Evolutionary conservation across 2,797 vertebrate genomes (phyloP).

Genomic region (Okamejei kenojei): DNA sequence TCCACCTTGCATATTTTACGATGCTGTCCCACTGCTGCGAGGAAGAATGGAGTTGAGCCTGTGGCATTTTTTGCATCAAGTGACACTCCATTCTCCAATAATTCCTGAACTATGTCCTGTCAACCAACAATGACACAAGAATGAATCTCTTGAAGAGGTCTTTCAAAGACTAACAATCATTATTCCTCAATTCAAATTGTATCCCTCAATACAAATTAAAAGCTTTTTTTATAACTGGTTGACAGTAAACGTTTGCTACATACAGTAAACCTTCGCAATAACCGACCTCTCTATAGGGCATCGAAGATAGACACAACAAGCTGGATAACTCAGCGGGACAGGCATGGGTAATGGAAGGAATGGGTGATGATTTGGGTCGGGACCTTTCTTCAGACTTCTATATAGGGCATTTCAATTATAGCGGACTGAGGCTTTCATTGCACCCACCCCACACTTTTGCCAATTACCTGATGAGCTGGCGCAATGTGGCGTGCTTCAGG

Average conservation of each 20-base stretch:
- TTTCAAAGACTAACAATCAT: not conserved
- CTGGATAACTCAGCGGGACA: no score
- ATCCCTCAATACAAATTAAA: not conserved
- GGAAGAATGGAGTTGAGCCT: constrained; percentile 37
- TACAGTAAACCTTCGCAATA: no score
- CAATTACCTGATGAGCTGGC: no score
- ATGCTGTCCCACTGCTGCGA: constrained; percentile 39
- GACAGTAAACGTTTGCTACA: not conserved
- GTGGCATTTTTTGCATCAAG: not conserved
- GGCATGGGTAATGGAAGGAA: no score
- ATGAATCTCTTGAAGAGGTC: not conserved
- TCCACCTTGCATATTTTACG: constrained; percentile 30
- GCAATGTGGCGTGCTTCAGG: no score
- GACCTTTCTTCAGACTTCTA: no score
- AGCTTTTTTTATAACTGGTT: not conserved
- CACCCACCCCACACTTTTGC: no score
- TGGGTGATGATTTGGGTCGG: no score
- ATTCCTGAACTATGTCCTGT: not conserved
- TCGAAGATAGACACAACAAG: no score
- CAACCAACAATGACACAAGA: not conserved
- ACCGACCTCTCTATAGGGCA: no score
- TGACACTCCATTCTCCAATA: constrained; percentile 37
- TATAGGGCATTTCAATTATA: no score
- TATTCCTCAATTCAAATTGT: not conserved
- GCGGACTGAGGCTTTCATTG: no score